Percentiles rank a stretch among this genome's conserved stretches.
These are phyloP conservation scores for Macroramphosus scolopax DNA, from an alignment of 2,797 vertebrate species.

Conservation along the genomic window DNA sequence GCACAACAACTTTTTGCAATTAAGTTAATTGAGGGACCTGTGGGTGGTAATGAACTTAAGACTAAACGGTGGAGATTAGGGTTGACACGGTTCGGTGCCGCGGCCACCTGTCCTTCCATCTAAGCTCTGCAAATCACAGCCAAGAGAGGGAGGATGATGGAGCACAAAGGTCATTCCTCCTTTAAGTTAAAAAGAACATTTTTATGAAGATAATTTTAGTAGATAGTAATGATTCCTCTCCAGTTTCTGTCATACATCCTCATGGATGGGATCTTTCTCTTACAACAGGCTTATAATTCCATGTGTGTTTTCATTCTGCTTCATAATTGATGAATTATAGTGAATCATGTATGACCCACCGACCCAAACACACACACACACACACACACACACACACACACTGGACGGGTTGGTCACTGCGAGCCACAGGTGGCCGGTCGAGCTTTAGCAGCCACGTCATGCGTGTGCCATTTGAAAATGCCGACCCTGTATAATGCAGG, in stretches of 20 bases:
- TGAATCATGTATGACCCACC: slow-evolving; percentile 33
- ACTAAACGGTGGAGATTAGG: slow-evolving; percentile 56
- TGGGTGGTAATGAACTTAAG: slow-evolving; percentile 45
- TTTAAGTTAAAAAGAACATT: background rate
- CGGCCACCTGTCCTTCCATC: slow-evolving; percentile 66
- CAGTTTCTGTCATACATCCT: too few relatives aligned
- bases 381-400: slow-evolving; percentile 23
- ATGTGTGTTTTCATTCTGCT: slow-evolving; percentile 10
- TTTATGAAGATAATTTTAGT: too few relatives aligned
- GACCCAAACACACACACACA: slow-evolving; percentile 11
- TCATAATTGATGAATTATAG: slow-evolving; percentile 37
- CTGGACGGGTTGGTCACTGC: slow-evolving; percentile 21
- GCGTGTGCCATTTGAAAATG: slow-evolving; percentile 64
- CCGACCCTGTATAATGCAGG: slow-evolving; percentile 48
- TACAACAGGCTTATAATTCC: background rate
- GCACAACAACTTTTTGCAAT: slow-evolving; percentile 53
- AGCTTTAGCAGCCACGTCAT: slow-evolving; percentile 50
- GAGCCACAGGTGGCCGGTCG: slow-evolving; percentile 62
- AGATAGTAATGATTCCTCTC: too few relatives aligned
- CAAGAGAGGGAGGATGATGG: background rate
- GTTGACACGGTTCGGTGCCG: slow-evolving; percentile 45
- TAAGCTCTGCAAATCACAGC: slow-evolving; percentile 48
- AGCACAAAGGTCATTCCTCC: background rate
- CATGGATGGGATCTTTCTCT: too few relatives aligned
- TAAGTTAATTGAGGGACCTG: slow-evolving; percentile 67